Percentiles rank a stretch among this genome's conserved stretches.
These are phyloP conservation scores for Caenorhabditis briggsae DNA, from an alignment of 1,140 invertebrate genomes.

Conservation along the genomic window DNA sequence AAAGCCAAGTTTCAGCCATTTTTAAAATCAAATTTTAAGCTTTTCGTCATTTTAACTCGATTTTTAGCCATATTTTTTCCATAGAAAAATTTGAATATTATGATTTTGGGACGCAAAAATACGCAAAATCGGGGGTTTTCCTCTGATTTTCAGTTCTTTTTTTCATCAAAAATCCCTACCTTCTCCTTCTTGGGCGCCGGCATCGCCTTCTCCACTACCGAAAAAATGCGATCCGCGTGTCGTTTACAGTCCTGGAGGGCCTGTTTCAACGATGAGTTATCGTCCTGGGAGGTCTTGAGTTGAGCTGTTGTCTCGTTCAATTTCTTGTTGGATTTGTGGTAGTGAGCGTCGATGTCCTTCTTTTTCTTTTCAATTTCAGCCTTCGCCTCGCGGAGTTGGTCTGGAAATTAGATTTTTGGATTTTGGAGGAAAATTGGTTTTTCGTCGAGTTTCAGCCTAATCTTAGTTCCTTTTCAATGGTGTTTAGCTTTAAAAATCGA, in stretches of 20 bases:
- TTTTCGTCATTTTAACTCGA: too few relatives aligned
- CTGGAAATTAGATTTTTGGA: constrained; percentile 34
- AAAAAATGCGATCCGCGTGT: constrained; percentile 70
- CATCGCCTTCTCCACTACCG: constrained; percentile 73
- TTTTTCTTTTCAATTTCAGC: constrained; percentile 74
- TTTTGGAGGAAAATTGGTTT: background rate
- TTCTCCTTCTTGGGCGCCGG: constrained; percentile 73
- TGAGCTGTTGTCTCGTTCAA: constrained; percentile 73
- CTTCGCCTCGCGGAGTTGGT: constrained; percentile 70
- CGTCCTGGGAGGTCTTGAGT: constrained; percentile 75
- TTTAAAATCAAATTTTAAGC: too few relatives aligned
- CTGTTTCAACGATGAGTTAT: constrained; percentile 67
- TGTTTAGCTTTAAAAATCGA: background rate
- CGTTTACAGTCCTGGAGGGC: constrained; percentile 72
- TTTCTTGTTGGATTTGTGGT: constrained; percentile 76
- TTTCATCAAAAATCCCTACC: background rate
- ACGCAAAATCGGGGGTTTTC: too few relatives aligned
- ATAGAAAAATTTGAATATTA: too few relatives aligned
- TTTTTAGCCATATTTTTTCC: too few relatives aligned
- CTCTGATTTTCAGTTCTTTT: too few relatives aligned
- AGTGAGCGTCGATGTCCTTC: constrained; percentile 74
- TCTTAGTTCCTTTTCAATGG: background rate
- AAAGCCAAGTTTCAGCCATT: too few relatives aligned
- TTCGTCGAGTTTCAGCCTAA: too few relatives aligned
- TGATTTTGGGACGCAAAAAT: too few relatives aligned